Evolutionary conservation across 2,113 vertebrate genomes (phyloP), one percentile per base, ranked within the genome.

Genomic region (Pimephales promelas): DNA sequence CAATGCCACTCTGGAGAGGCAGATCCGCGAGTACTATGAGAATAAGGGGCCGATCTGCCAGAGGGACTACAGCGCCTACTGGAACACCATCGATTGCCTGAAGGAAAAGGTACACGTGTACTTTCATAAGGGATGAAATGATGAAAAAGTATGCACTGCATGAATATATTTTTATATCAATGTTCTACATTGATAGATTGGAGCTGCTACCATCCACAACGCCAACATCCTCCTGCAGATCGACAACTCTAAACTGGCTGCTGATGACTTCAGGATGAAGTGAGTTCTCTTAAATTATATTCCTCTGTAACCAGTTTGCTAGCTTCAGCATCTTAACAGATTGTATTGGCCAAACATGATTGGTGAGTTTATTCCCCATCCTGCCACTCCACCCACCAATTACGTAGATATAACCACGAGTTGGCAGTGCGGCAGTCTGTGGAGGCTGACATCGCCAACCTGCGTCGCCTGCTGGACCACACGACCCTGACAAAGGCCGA

Each of bases 241-340:
- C 0, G 96, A 98, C 92, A 98, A 97, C 0, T 95, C 96, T 87
- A 95, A 94, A 89, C 92, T 99, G 94, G 95, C 97, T 6, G 96
- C 97, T 0, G 97, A 99, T 59, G 97, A 99, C 93, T 98, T 98
- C 94, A 95, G 86, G 68, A 97, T 92, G 86, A 98, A 99, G 97
- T 98, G 92, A 93, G 95, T 31, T 54, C 7, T 14, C 26, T 16
- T 62, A 34, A 66, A 66, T 34, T 0, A 54, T 54, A 54, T 54
- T 54, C 16, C 16, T 52, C 18, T 54, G 49, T 54, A 54, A 20
- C 18, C 49, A 54, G 6, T 20, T 54, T 20, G 5, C 16, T 6
- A 20, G 49, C 5, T 22, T 54, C 4, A 22, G 52, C 52, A 22
- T 22, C 52, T 54, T 54, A 22, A 20, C 3, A 26, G n/a, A 52